Conservation (phyloP, 2,113 vertebrate species). For the Rhynchomys soricoides region DNA sequence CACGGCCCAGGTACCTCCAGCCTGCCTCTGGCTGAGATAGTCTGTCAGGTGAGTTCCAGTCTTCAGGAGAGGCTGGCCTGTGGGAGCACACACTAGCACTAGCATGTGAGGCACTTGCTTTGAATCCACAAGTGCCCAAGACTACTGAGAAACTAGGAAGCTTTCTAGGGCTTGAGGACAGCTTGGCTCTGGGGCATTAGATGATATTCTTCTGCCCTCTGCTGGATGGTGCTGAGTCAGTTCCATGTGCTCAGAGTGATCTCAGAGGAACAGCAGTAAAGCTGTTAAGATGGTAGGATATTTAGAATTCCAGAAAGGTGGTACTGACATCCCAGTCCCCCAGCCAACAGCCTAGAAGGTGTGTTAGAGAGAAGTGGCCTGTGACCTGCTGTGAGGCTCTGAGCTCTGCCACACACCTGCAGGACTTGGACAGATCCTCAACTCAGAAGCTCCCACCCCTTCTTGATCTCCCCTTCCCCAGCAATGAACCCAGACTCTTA, state of each 20-base stretch:
- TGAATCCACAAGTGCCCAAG: not conserved
- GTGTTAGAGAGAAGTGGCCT: not conserved
- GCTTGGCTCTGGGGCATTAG: fast-evolving
- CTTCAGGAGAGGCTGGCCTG: too few relatives aligned
- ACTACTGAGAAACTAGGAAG: not conserved
- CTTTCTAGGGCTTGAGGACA: not conserved
- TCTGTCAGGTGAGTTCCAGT: not conserved
- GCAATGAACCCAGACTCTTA: not conserved
- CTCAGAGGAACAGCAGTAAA: too few relatives aligned
- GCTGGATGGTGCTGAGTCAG: not conserved
- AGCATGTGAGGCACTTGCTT: not conserved
- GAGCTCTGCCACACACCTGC: not conserved
- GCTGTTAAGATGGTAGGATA: not conserved
- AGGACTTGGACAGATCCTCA: too few relatives aligned
- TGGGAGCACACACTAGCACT: too few relatives aligned
- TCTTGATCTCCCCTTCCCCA: not conserved
- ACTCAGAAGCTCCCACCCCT: not conserved
- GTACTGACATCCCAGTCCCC: not conserved
- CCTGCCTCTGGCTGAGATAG: not conserved
- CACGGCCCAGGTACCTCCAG: not conserved
- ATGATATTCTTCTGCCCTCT: constrained; percentile 64
- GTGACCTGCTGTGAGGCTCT: not conserved
- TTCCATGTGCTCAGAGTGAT: not conserved
- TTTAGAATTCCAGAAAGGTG: not conserved
- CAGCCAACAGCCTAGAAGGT: not conserved